These are phyloP conservation scores for Tenthredo amoena DNA, from an alignment of 2,888 invertebrate species.

Conservation along the genomic window DNA sequence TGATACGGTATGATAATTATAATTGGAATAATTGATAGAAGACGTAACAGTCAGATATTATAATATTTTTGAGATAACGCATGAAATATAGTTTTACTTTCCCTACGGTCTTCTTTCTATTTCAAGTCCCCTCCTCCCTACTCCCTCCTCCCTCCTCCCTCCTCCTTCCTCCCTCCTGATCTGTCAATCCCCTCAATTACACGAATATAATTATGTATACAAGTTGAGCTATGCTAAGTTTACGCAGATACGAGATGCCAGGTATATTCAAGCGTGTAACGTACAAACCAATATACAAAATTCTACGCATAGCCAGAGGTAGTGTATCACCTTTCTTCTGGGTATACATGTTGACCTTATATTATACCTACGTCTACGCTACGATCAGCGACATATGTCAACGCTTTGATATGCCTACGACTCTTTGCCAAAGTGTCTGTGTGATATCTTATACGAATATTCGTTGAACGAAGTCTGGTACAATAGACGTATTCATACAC, in stretches of 20 bases:
- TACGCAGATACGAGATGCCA: background rate
- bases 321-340: background rate
- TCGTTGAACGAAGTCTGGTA: background rate
- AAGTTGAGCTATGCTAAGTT: background rate
- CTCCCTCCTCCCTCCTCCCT: background rate
- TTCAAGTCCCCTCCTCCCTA: background rate
- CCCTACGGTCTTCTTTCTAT: background rate
- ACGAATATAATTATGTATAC: background rate
- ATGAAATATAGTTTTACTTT: too few species aligned
- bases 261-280: background rate
- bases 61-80: too few species aligned
- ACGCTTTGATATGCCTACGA: background rate
- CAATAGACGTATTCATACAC: conserved; percentile 5
- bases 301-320: background rate
- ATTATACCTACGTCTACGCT: background rate
- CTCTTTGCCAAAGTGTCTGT: background rate
- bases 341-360: background rate
- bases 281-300: background rate
- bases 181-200: background rate
- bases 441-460: background rate
- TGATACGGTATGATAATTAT: background rate
- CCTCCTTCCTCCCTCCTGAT: too few species aligned
- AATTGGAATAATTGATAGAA: background rate
- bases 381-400: conserved; percentile 5
- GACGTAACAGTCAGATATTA: background rate